Percentiles rank a stretch among this genome's conserved stretches.
Evolutionary conservation across 2,797 vertebrate species (phyloP).

Genomic region (Gymnodraco acuticeps): DNA sequence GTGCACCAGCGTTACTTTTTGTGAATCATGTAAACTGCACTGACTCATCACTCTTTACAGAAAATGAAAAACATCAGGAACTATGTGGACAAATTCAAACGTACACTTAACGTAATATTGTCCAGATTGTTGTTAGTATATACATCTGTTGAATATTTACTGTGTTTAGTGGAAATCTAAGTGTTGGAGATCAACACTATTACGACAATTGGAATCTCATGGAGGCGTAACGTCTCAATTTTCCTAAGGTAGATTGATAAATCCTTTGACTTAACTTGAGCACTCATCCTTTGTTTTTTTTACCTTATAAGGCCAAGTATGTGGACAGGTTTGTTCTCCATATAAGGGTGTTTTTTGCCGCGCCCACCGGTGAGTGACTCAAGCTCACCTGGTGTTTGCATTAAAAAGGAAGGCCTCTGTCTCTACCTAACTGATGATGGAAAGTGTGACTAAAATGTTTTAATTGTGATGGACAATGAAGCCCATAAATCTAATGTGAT

Average conservation of each 20-base stretch:
- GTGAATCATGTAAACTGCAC: constrained; percentile 1
- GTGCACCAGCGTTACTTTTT: background rate
- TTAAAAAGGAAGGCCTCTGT: background rate
- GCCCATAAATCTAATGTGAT: constrained; percentile 11
- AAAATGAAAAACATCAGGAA: background rate
- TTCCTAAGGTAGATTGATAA: constrained; percentile 10
- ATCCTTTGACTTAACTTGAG: constrained; percentile 11
- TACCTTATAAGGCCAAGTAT: constrained; percentile 79
- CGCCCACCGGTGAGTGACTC: constrained; percentile 44
- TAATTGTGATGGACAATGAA: background rate
- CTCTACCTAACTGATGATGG: background rate
- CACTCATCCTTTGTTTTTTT: constrained; percentile 34
- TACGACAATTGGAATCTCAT: constrained; percentile 11
- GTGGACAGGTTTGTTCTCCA: constrained; percentile 69
- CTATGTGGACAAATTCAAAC: background rate
- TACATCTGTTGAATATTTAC: background rate
- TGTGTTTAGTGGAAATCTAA: background rate
- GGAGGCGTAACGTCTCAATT: constrained; percentile 3
- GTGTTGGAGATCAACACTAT: background rate
- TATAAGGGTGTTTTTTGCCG: constrained; percentile 70
- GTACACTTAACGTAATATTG: background rate
- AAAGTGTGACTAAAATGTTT: background rate
- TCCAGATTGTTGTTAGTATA: background rate
- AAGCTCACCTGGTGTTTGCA: constrained; percentile 59
- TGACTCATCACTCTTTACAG: background rate